These are phyloP conservation scores for Drosophila borealis DNA, from an alignment of 2,888 invertebrate genomes.

Conservation along the genomic window DNA sequence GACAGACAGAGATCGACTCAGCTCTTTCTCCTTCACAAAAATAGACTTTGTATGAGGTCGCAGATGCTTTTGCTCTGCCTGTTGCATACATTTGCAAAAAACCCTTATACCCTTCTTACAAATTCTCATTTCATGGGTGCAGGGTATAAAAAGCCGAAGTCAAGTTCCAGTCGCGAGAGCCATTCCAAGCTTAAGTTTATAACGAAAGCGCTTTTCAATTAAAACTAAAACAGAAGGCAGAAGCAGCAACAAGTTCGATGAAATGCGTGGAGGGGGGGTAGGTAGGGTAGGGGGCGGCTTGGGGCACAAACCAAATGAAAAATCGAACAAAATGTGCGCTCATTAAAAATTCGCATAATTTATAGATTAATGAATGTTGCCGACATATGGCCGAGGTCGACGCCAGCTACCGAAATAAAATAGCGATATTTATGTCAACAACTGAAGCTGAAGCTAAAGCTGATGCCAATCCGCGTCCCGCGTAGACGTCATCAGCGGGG, in stretches of 20 bases:
- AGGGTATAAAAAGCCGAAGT: slow-evolving; percentile 17
- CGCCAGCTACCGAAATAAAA: slow-evolving; percentile 78
- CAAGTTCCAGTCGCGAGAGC: slow-evolving; percentile 47
- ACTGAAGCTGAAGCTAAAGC: neutral
- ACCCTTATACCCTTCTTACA: too few relatives aligned
- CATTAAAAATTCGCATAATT: slow-evolving; percentile 82
- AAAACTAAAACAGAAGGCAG: slow-evolving; percentile 69
- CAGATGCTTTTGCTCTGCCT: too few relatives aligned
- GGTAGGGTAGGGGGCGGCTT: slow-evolving; percentile 19
- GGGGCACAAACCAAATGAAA: slow-evolving; percentile 47
- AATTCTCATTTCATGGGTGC: too few relatives aligned
- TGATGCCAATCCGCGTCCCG: neutral
- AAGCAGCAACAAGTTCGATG: slow-evolving; percentile 61
- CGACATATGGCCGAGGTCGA: slow-evolving; percentile 67
- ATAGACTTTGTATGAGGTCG: too few relatives aligned
- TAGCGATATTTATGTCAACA: slow-evolving; percentile 68
- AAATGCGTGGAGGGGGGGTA: slow-evolving; percentile 10
- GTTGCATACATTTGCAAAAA: too few relatives aligned
- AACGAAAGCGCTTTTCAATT: slow-evolving; percentile 78
- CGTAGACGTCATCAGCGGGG: slow-evolving; percentile 42
- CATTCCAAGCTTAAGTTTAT: slow-evolving; percentile 71
- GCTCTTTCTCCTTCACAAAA: too few relatives aligned
- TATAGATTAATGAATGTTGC: slow-evolving; percentile 80
- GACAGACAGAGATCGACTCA: too few relatives aligned
- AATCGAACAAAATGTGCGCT: slow-evolving; percentile 80